Percentiles rank a stretch among this genome's conserved stretches.
These are phyloP conservation scores for Diachasmimorpha longicaudata DNA, from an alignment of 1,140 invertebrate species.

Conservation along the genomic window DNA sequence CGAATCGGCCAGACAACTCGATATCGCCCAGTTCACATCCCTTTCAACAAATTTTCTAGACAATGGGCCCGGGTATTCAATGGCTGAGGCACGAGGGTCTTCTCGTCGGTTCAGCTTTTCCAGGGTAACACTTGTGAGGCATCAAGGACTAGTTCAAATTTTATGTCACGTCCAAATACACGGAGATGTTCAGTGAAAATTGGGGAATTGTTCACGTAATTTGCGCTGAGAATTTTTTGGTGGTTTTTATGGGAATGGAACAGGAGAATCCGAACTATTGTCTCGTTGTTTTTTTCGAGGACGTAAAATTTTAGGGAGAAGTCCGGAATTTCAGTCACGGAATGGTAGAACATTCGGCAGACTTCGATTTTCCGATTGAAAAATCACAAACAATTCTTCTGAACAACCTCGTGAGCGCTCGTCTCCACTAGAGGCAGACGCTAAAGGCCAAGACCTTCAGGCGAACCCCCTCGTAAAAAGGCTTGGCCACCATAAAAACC, in stretches of 20 bases:
- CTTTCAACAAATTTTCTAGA: neutral
- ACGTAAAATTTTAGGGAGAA: too few relatives aligned
- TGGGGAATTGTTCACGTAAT: neutral
- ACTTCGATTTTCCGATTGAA: too few relatives aligned
- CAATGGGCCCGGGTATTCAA: neutral
- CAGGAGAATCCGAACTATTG: too few relatives aligned
- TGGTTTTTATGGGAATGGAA: too few relatives aligned
- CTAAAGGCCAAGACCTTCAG: conserved; percentile 8
- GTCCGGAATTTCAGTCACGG: too few relatives aligned
- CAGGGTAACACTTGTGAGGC: neutral
- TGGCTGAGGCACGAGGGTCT: neutral
- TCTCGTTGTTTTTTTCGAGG: too few relatives aligned
- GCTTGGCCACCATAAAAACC: conserved; percentile 51
- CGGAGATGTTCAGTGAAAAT: neutral
- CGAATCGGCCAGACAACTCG: neutral
- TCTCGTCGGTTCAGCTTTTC: neutral
- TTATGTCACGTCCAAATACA: neutral
- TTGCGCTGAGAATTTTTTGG: too few relatives aligned
- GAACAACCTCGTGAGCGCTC: neutral
- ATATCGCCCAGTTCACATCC: neutral
- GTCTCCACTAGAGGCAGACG: neutral
- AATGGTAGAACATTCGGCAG: too few relatives aligned
- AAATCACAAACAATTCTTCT: too few relatives aligned
- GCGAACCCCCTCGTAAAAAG: conserved; percentile 36
- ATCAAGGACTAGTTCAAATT: neutral